Evolutionary conservation across 2,797 vertebrate species (phyloP).

Genomic region (Peromyscus nudipes): DNA sequence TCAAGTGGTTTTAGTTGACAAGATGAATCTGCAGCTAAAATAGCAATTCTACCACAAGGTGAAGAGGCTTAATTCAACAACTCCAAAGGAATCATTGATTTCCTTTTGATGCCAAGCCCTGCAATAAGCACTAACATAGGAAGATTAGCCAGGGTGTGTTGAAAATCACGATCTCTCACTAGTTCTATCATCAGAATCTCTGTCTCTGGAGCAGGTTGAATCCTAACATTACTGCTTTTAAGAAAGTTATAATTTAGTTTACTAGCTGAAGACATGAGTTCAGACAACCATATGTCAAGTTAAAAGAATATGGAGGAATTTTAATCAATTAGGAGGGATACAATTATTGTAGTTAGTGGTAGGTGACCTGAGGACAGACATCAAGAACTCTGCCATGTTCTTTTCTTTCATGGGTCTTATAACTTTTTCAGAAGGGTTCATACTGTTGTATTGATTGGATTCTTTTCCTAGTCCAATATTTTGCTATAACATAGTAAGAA

Average conservation of each 20-base stretch:
- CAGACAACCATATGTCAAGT: not conserved
- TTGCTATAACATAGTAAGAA: slow-evolving; percentile 63
- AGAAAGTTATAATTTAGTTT: slow-evolving; percentile 32
- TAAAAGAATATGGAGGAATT: not conserved
- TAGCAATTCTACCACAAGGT: slow-evolving; percentile 67
- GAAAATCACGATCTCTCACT: slow-evolving; percentile 57
- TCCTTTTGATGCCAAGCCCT: slow-evolving; percentile 38
- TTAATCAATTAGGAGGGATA: not conserved
- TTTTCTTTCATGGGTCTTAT: slow-evolving; percentile 67
- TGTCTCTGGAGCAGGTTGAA: not conserved
- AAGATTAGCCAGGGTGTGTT: slow-evolving; percentile 36
- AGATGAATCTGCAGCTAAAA: slow-evolving; percentile 67
- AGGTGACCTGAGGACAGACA: not conserved
- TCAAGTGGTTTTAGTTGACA: slow-evolving; percentile 61
- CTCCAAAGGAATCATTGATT: slow-evolving; percentile 78
- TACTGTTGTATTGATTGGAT: slow-evolving; percentile 13
- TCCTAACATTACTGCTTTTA: not conserved
- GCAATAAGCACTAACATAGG: slow-evolving; percentile 25
- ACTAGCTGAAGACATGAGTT: not conserved
- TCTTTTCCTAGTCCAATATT: slow-evolving; percentile 60
- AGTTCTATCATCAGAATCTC: not conserved
- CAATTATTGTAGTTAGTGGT: not conserved
- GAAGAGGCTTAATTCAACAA: slow-evolving; percentile 72
- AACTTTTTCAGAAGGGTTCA: slow-evolving; percentile 71
- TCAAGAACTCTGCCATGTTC: slow-evolving; percentile 12